These are phyloP conservation scores for Anthopleura sola DNA, from an alignment of 64 coral and sea anemone genomes.

Conservation along the genomic window DNA sequence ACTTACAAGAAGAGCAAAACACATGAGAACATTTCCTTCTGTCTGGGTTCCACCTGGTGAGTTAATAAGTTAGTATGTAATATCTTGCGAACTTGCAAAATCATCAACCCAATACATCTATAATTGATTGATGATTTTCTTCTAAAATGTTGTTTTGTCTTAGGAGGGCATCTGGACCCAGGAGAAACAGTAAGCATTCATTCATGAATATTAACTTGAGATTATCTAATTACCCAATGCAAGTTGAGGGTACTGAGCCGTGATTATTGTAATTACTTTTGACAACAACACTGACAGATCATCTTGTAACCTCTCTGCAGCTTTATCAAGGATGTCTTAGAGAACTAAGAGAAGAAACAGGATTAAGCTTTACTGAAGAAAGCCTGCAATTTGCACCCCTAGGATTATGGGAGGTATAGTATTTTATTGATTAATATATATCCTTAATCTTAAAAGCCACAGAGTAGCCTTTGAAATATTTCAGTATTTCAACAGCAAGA, in stretches of 20 bases:
- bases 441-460: too few relatives aligned
- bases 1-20: slow-evolving; percentile 71
- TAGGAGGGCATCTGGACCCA: slow-evolving; percentile 81
- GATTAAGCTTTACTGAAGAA: slow-evolving; percentile 54
- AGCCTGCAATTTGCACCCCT: slow-evolving; percentile 42
- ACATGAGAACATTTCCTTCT: slow-evolving; percentile 87
- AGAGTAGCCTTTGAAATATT: too few relatives aligned
- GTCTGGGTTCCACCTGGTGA: slow-evolving; percentile 95
- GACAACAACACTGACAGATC: neutral
- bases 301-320: slow-evolving; percentile 31
- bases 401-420: slow-evolving; percentile 87
- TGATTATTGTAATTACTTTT: too few relatives aligned
- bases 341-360: slow-evolving; percentile 90
- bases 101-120: neutral
- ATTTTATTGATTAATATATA: neutral
- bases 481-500: neutral
- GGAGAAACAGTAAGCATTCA: slow-evolving; percentile 71
- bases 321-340: slow-evolving; percentile 60
- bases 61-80: too few relatives aligned
- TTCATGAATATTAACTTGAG: neutral
- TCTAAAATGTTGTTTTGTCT: neutral
- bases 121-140: neutral
- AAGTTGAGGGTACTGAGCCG: too few relatives aligned
- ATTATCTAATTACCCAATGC: neutral
- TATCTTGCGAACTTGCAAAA: neutral